phyloP scores from a whole-genome alignment of 2,888 invertebrate genomes.

The Apotomis betuletana region DNA sequence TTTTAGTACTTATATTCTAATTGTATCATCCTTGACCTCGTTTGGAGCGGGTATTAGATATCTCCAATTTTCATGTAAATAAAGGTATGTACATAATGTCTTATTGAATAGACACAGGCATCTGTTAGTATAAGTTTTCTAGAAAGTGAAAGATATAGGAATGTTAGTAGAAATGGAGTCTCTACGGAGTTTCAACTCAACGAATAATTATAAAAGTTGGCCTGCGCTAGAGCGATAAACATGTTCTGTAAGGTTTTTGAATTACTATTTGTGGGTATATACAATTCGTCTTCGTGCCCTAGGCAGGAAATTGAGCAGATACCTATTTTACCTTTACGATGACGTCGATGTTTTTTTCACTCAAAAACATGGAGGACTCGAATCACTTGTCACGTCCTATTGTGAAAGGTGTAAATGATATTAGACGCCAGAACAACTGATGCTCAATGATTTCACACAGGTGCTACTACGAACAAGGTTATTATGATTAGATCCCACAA shows the following conservation, averaged over 20 bases:
- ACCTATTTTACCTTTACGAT: not conserved
- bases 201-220: too few species aligned
- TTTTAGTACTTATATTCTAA: not conserved
- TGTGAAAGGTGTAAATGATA: conserved; percentile 35
- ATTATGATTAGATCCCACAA: conserved; percentile 21
- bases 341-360: not conserved
- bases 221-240: too few species aligned
- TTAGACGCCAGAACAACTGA: conserved; percentile 8
- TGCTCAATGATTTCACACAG: conserved; percentile 31
- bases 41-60: not conserved
- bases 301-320: too few species aligned
- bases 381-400: conserved; percentile 10
- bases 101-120: not conserved
- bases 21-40: not conserved
- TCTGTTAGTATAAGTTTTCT: too few species aligned
- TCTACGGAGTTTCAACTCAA: too few species aligned
- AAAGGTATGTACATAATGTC: not conserved
- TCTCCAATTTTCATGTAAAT: not conserved
- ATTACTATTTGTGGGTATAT: too few species aligned
- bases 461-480: conserved; percentile 22
- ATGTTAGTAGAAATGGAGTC: too few species aligned
- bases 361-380: not conserved
- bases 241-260: too few species aligned
- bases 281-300: too few species aligned
- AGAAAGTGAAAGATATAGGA: too few species aligned